Percentiles rank a stretch among this genome's conserved stretches.
These are phyloP conservation scores for Recurvirostra avosetta DNA, from an alignment of 2,113 vertebrate species.

Conservation along the genomic window DNA sequence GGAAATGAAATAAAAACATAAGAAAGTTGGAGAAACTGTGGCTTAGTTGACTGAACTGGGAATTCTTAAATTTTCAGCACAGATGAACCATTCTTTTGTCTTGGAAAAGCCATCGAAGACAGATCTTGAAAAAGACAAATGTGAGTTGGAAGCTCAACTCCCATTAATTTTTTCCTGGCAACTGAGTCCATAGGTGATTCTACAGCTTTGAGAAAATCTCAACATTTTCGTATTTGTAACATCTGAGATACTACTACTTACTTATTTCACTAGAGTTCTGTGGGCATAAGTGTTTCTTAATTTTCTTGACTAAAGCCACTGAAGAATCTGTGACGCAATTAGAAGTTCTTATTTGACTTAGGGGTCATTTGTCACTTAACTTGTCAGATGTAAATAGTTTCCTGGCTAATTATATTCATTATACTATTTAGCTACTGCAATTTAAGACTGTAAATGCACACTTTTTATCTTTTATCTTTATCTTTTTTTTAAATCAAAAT, in stretches of 20 bases:
- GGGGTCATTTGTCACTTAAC: background rate
- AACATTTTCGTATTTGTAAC: background rate
- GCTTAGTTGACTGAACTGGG: background rate
- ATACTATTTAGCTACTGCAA: background rate
- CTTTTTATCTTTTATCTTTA: background rate
- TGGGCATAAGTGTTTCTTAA: background rate
- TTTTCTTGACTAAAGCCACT: background rate
- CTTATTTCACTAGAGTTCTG: background rate
- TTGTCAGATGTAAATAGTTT: background rate
- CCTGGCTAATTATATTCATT: background rate
- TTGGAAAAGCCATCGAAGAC: background rate
- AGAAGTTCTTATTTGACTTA: background rate
- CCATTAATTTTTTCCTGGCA: background rate
- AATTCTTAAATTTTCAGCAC: background rate
- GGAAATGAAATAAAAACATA: background rate
- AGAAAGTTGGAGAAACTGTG: background rate
- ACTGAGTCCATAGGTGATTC: background rate
- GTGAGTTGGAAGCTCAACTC: slow-evolving; percentile 21
- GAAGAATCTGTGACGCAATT: background rate
- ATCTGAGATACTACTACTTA: background rate
- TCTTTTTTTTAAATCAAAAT: background rate
- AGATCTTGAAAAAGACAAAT: background rate
- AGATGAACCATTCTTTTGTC: background rate
- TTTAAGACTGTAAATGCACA: background rate
- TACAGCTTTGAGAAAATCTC: background rate